Conservation (phyloP, 2,797 vertebrate genomes). For the Percopsis omiscomaycus region DNA sequence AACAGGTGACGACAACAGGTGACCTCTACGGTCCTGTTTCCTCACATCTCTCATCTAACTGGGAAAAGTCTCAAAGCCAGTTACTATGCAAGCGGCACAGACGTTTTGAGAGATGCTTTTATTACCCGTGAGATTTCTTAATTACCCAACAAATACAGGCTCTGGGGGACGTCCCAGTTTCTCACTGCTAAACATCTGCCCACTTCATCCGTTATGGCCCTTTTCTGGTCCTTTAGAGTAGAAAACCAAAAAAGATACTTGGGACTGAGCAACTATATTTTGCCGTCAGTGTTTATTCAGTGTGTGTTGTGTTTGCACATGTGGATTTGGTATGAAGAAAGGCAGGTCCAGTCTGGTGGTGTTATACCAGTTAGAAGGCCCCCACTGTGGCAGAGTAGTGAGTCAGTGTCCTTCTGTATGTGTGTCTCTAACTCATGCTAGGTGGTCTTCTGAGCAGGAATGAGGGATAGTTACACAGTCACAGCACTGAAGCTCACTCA, state of each 20-base stretch:
- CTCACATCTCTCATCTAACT: not conserved
- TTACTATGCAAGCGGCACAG: not conserved
- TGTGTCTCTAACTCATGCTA: slow-evolving; percentile 24
- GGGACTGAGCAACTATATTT: no score
- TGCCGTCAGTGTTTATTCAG: not conserved
- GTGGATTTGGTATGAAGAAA: slow-evolving; percentile 21
- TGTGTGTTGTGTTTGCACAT: slow-evolving; percentile 4
- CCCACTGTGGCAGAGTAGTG: slow-evolving; percentile 32
- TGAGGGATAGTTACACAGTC: slow-evolving; percentile 32
- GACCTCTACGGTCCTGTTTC: not conserved
- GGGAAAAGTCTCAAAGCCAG: not conserved
- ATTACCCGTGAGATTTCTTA: not conserved
- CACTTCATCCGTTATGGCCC: not conserved
- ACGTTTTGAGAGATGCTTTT: not conserved
- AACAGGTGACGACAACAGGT: no score
- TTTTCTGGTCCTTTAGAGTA: not conserved
- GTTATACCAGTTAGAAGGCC: slow-evolving; percentile 23
- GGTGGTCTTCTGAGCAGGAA: slow-evolving; percentile 50
- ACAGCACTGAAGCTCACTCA: slow-evolving; percentile 21
- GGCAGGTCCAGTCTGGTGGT: slow-evolving; percentile 10
- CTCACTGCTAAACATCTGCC: not conserved
- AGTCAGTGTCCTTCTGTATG: slow-evolving; percentile 39
- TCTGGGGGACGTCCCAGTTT: not conserved
- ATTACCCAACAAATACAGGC: slow-evolving; percentile 5
- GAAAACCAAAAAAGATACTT: not conserved